Conservation (phyloP, 64 coral and sea anemone genomes). For the Stichodactyla mertensii region DNA sequence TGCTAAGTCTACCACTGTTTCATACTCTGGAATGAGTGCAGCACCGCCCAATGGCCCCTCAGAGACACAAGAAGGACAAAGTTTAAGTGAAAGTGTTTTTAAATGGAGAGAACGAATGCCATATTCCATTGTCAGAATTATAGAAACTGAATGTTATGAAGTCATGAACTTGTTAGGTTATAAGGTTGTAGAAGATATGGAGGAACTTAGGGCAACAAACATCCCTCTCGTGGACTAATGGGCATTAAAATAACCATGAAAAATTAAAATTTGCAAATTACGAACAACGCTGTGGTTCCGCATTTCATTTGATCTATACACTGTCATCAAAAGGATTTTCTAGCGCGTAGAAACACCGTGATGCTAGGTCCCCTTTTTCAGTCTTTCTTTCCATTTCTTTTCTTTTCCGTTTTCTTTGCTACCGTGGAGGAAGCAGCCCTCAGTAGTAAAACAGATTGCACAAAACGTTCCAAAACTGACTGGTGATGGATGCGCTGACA, state of each 20-base stretch:
- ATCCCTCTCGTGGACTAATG: slow-evolving; percentile 57
- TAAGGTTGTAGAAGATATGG: slow-evolving; percentile 77
- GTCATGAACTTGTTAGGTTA: slow-evolving; percentile 86
- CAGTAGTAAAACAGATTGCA: too few species aligned
- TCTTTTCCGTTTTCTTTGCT: too few species aligned
- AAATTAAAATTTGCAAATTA: background rate
- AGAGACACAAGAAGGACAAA: slow-evolving; percentile 3
- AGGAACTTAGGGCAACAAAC: slow-evolving; percentile 64
- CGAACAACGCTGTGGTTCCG: too few species aligned
- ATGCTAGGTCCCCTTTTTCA: too few species aligned
- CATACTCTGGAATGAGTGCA: slow-evolving; percentile 21
- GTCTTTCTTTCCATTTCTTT: too few species aligned
- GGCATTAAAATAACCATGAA: background rate
- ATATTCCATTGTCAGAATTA: slow-evolving; percentile 68
- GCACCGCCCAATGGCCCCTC: background rate
- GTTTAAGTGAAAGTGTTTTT: slow-evolving; percentile 32
- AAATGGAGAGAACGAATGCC: slow-evolving; percentile 57
- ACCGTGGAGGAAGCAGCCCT: too few species aligned
- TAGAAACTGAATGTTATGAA: slow-evolving; percentile 87
- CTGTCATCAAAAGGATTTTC: too few species aligned
- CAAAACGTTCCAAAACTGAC: too few species aligned
- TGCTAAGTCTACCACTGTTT: slow-evolving; percentile 5
- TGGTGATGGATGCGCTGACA: too few species aligned
- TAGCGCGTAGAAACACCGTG: too few species aligned
- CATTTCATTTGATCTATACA: too few species aligned